Evolutionary conservation across 1,140 invertebrate species (phyloP).

Genomic region (Agrilus planipennis): DNA sequence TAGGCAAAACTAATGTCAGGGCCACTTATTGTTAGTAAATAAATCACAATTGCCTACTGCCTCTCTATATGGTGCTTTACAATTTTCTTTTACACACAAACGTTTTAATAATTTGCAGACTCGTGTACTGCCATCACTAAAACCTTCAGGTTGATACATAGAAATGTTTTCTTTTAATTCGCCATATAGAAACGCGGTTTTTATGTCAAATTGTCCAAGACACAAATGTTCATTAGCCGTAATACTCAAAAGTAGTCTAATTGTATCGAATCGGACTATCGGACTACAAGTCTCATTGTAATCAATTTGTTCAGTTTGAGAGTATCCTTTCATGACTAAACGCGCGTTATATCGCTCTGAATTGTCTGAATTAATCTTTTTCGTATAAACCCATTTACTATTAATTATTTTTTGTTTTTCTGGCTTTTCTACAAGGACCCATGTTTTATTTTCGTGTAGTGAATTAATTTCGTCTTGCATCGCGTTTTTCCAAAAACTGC

Average conservation of each 20-base stretch:
- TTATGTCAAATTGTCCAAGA: neutral
- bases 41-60: constrained; percentile 32
- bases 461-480: too few relatives aligned
- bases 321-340: neutral
- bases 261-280: constrained; percentile 22
- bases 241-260: constrained; percentile 18
- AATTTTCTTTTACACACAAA: too few relatives aligned
- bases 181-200: constrained; percentile 31
- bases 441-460: too few relatives aligned
- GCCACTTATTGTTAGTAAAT: constrained; percentile 24
- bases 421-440: too few relatives aligned
- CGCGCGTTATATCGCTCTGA: neutral
- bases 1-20: constrained; percentile 36
- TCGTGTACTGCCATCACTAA: constrained; percentile 12
- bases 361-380: too few relatives aligned
- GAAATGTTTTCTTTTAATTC: constrained; percentile 34
- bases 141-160: constrained; percentile 33
- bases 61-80: constrained; percentile 29
- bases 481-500: too few relatives aligned
- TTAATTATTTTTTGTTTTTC: too few relatives aligned
- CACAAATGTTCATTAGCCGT: constrained; percentile 9
- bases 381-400: too few relatives aligned
- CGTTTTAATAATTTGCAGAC: constrained; percentile 28
- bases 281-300: constrained; percentile 26
- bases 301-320: constrained; percentile 12